Evolutionary conservation across 1,140 invertebrate species (phyloP), one percentile per base, ranked within the genome.

Genomic region (Saccostrea echinata): DNA sequence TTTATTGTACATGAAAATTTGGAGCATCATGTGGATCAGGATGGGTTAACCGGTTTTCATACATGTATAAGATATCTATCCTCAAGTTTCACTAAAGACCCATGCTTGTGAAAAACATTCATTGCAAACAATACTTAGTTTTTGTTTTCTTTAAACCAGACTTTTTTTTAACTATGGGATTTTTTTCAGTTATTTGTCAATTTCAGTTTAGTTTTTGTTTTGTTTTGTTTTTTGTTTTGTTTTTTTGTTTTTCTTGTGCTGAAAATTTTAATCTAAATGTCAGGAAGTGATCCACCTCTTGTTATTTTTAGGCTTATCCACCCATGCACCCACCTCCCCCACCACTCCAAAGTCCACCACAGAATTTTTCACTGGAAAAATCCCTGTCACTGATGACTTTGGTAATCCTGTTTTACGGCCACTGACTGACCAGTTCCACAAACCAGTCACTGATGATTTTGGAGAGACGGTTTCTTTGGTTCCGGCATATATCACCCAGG

Each of bases 301-400:
- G 24, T 27, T 13, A 16, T 30, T 33, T 76, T 27, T 33, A 76
- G 68, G 8, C 16, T 30, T 76, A 12, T 0, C 27, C 2, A 76
- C 27, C 24, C 9, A 12, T 4, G 18, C 35, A 52, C 6, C 81
- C 16, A 51, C 11, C 16, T 18, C 18, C 3, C 18, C 81, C 43
- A 11, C 18, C 21, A 83, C 21, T n/a, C 8, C 80, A 0, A 43
- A 30, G 30, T 24, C 51, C 27, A 55, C 83, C 55, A 84, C 43
- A 9, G 52, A 6, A 13, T 35, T 84, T 53, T 76, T 76, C 68
- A 76, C 68, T 0, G 68, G 68, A 33, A 76, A 76, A 76, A 76
- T 76, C n/a, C 83, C 83, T 12, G 16, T 57, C 30, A 84, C 83
- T 13, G 83, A 84, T 21, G 30, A 57, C n/a, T 84, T 84, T 57